Base-by-base conservation (phyloP, 2,797 vertebrate genomes). In the Antennarius maculatus region DNA sequence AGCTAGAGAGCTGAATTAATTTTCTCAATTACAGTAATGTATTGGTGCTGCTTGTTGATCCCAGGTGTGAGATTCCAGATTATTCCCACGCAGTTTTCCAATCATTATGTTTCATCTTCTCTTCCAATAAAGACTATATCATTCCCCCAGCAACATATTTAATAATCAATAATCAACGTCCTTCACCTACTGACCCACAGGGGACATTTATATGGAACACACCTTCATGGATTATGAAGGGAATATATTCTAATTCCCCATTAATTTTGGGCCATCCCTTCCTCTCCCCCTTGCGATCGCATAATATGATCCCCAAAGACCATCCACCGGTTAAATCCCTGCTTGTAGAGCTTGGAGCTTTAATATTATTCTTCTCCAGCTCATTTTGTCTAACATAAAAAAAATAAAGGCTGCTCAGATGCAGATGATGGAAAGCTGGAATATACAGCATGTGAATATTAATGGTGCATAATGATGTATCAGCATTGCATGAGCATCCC, bases 251-350 rank as follows among this genome's bases (percentile, higher is more conserved):
- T 72, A 77, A 86, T 83, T 76, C 74, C 63, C 66, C 78, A 83
- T 87, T 88, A 86, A 90, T 78, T 82, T 74, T 66, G 27, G 69
- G 64, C 77, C 80, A 59, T 66, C 74, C 61, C 50, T 56, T 54
- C 12, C 31, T 67, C 62, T 37, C 27, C 49, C 56, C 56, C 68
- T 42, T 62, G 71, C 81, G 74, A 88, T 82, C 78, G 76, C 75
- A 79, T 87, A 86, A 91, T 84, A 74, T 64, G 72, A 72, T 90
- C 88, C 87, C 86, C 63, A 23, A 50, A 77, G 89, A 77, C 80
- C n/a, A 27, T n/a, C 77, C 42, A 37, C 64, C 29, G 58, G 71
- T 73, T 80, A 74, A 87, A 84, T 18, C 64, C 66, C 75, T 57
- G 74, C 77, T 75, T 78, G 85, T 74, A 84, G 56, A 48, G 70